Conservation (phyloP, 1,140 invertebrate species). For the Drosophila nasuta region DNA sequence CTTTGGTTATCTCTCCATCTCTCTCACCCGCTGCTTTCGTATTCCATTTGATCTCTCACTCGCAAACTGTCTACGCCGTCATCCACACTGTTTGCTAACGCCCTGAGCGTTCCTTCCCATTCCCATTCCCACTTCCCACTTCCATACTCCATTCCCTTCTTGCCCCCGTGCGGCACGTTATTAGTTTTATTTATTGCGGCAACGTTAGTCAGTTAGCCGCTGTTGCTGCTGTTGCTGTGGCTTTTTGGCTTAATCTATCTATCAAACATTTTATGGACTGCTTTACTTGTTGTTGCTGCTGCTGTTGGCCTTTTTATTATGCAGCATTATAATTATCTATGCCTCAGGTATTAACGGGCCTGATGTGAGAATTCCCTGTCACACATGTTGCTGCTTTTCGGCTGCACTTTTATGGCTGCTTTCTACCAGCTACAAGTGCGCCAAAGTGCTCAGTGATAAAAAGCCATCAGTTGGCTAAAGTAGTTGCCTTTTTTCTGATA, state of each 20-base stretch:
- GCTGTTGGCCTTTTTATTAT: constrained; percentile 7
- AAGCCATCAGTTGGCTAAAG: background rate
- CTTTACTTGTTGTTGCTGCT: constrained; percentile 11
- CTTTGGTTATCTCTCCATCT: background rate
- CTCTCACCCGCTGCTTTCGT: constrained; percentile 33
- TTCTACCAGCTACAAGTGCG: background rate
- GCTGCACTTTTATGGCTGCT: constrained; percentile 29
- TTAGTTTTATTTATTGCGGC: constrained; percentile 76
- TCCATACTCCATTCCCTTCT: background rate
- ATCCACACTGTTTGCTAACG: constrained; percentile 20
- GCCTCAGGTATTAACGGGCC: constrained; percentile 34
- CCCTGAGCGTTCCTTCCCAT: constrained; percentile 6
- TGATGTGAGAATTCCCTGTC: constrained; percentile 28
- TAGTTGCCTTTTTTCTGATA: background rate
- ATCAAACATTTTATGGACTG: constrained; percentile 67
- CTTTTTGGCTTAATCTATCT: constrained; percentile 52
- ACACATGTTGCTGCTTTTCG: constrained; percentile 11
- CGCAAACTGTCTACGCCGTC: constrained; percentile 24
- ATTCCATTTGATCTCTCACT: constrained; percentile 69
- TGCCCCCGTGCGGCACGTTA: constrained; percentile 32
- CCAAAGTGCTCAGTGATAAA: constrained; percentile 4
- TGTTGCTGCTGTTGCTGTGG: constrained; percentile 1
- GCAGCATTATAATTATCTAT: constrained; percentile 63
- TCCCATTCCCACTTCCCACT: background rate
- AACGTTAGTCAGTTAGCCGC: constrained; percentile 1